Evolutionary conservation across 2,113 vertebrate genomes (phyloP).

Genomic region (cat (Felis catus)): F.catus_Fca126_mat1.0 CM031420.1:85622001-85622500

Average conservation of each 20-base stretch:
- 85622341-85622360: slow-evolving; percentile 44
- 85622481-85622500: slow-evolving; percentile 33
- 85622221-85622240: slow-evolving; percentile 80
- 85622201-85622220: slow-evolving; percentile 86
- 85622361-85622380: slow-evolving; percentile 55
- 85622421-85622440: not conserved
- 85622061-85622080: slow-evolving; percentile 87
- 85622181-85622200: slow-evolving; percentile 79
- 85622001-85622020: slow-evolving; percentile 80
- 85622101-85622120: slow-evolving; percentile 85
- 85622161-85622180: slow-evolving; percentile 91
- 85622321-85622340: slow-evolving; percentile 19
- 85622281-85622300: slow-evolving; percentile 48
- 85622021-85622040: slow-evolving; percentile 79
- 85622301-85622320: slow-evolving; percentile 67
- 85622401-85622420: slow-evolving; percentile 51
- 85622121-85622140: slow-evolving; percentile 86
- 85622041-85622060: slow-evolving; percentile 87
- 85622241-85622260: slow-evolving; percentile 83
- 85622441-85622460: not conserved
- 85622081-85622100: slow-evolving; percentile 78
- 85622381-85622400: slow-evolving; percentile 44
- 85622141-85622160: slow-evolving; percentile 90
- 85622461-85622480: not conserved
- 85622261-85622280: slow-evolving; percentile 74